These are phyloP conservation scores for Galago senegalensis DNA, from an alignment of 2,797 vertebrate species.

Conservation along the genomic window DNA sequence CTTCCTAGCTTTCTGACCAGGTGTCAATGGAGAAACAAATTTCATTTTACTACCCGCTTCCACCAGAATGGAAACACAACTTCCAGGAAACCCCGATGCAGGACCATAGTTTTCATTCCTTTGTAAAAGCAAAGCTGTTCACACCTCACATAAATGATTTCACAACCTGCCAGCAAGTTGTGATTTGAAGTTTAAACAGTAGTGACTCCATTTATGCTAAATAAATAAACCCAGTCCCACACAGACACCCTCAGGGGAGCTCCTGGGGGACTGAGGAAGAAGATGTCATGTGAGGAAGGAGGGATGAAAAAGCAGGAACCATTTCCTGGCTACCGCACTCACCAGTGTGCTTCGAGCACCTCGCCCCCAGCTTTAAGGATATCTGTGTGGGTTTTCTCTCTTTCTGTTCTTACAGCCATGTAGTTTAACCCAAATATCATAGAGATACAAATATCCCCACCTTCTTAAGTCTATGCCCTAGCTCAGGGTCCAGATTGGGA, in stretches of 20 bases:
- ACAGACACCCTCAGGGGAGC: not conserved
- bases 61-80: not conserved
- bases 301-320: not conserved
- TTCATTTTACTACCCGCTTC: not conserved
- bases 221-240: not conserved
- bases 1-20: not conserved
- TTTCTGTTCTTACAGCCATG: too few species aligned
- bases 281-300: not conserved
- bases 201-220: not conserved
- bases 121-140: not conserved
- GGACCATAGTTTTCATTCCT: not conserved
- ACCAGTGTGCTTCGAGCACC: not conserved
- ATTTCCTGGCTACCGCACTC: not conserved
- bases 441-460: not conserved
- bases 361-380: not conserved
- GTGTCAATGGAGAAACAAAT: not conserved
- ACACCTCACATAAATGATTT: not conserved
- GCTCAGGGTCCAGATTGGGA: not conserved
- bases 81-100: not conserved
- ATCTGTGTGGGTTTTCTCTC: too few species aligned
- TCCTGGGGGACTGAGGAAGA: not conserved
- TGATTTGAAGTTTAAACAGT: not conserved
- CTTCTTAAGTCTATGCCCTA: not conserved
- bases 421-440: not conserved
- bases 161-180: not conserved